Percentiles rank a stretch among this genome's conserved stretches.
These are phyloP conservation scores for Elaphurus davidianus DNA, from an alignment of 2,113 vertebrate species.

Conservation along the genomic window DNA sequence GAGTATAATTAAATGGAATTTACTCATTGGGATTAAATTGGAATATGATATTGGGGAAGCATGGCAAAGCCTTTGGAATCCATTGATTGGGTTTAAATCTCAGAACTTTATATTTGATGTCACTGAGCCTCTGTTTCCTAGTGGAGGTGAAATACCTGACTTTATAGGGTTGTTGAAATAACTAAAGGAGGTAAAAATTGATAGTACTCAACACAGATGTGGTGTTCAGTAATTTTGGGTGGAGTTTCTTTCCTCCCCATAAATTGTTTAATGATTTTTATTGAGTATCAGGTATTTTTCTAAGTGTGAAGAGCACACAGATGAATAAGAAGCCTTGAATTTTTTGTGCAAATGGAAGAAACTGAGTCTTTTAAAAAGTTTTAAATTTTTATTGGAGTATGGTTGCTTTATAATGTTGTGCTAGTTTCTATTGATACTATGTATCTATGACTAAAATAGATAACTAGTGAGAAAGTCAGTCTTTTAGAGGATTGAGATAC, in stretches of 20 bases:
- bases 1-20: constrained; percentile 2
- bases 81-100: neutral
- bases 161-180: neutral
- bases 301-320: neutral
- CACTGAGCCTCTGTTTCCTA: neutral
- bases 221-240: neutral
- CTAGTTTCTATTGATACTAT: neutral
- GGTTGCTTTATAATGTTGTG: neutral
- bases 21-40: neutral
- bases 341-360: neutral
- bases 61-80: neutral
- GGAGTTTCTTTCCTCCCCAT: neutral
- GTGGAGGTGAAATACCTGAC: neutral
- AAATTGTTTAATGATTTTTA: neutral
- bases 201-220: neutral
- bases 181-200: neutral
- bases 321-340: neutral
- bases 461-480: neutral
- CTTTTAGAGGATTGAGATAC: neutral
- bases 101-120: neutral
- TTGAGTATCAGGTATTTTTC: neutral
- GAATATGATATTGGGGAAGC: neutral
- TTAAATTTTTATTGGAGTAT: neutral
- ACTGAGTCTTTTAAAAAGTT: neutral
- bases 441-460: neutral